phyloP scores from a whole-genome alignment of 2,797 vertebrate species.

The Percopsis omiscomaycus region DNA sequence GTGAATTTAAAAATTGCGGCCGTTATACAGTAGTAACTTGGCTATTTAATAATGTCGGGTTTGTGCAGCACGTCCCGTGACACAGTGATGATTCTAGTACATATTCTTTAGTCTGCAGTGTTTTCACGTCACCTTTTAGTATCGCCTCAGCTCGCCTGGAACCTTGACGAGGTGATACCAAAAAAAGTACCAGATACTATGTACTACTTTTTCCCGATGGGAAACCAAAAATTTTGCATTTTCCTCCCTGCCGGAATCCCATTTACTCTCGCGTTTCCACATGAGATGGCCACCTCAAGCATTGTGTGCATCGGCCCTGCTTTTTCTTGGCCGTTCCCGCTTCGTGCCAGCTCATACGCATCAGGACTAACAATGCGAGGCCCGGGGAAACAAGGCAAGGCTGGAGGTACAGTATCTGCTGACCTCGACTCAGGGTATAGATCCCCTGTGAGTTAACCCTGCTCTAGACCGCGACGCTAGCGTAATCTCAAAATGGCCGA shows the following conservation, averaged over 20 bases:
- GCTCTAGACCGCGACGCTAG: slow-evolving; percentile 42
- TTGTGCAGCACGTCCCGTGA: too few relatives aligned
- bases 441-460: slow-evolving; percentile 37
- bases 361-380: slow-evolving; percentile 62
- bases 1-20: too few relatives aligned
- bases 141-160: too few relatives aligned
- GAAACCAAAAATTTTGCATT: slow-evolving; percentile 54
- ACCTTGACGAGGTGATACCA: background rate
- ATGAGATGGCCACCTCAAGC: slow-evolving; percentile 74
- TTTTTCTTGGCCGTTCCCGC: slow-evolving; percentile 62
- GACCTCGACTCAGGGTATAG: slow-evolving; percentile 52
- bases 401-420: slow-evolving; percentile 46
- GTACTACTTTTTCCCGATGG: slow-evolving; percentile 1
- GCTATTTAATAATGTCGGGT: too few relatives aligned
- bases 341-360: slow-evolving; percentile 62
- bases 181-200: slow-evolving; percentile 5
- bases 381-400: slow-evolving; percentile 44
- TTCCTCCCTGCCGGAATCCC: slow-evolving; percentile 65
- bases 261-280: slow-evolving; percentile 72
- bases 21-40: too few relatives aligned
- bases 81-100: too few relatives aligned
- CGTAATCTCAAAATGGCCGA: background rate
- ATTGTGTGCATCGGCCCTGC: slow-evolving; percentile 66
- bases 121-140: too few relatives aligned
- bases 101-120: too few relatives aligned